Base-by-base conservation (phyloP, 2,888 invertebrate genomes). In the Steinernema carpocapsae region DNA sequence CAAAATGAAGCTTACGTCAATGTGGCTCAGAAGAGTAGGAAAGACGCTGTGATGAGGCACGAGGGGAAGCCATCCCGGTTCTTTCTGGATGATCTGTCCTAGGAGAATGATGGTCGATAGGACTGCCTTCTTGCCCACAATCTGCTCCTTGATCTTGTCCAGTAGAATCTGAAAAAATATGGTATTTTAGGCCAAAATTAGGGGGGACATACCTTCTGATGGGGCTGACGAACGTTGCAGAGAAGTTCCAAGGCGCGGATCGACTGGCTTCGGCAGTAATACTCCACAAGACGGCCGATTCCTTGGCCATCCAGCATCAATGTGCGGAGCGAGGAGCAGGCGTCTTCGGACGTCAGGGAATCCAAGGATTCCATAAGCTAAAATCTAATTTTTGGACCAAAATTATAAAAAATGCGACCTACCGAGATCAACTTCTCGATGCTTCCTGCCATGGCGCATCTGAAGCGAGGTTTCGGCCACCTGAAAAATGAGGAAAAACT, bases 191-290 rank as follows among this genome's bases (percentile, higher is more conserved):
- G 19, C n/a, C 29, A 32, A 14, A 48, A 73, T 29, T n/a, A 74
- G 22, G 1, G 19, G 26, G 1, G 14, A 12, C 71, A 26, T n/a
- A 79, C 81, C 72, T 76, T 78, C 26, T 81, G 78, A 48, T 79
- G 70, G 0, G 80, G 80, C 43, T 81, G 80, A 17, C 72, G 29
- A 2, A 81, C 77, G 3, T 51, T 48, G 52, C 76, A 78, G 6
- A 81, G 76, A 3, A 81, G 56, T 19, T 81, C 81, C 52, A 81
- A 72, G 0, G 76, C 80, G 42, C 80, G 72, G 22, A 81, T 77
- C 7, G 80, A 81, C 32, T 77, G 76, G 43, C 72, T 51, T 14
- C 70, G 45, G 24, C 74, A 64, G 70, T 78, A 81, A 56, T 81
- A 80, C 12, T 51, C 45, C 3, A 81, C 77, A 4, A 81, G 70